Evolutionary conservation across 2,113 vertebrate species (phyloP).

Genomic region (Lasiurus borealis): DNA sequence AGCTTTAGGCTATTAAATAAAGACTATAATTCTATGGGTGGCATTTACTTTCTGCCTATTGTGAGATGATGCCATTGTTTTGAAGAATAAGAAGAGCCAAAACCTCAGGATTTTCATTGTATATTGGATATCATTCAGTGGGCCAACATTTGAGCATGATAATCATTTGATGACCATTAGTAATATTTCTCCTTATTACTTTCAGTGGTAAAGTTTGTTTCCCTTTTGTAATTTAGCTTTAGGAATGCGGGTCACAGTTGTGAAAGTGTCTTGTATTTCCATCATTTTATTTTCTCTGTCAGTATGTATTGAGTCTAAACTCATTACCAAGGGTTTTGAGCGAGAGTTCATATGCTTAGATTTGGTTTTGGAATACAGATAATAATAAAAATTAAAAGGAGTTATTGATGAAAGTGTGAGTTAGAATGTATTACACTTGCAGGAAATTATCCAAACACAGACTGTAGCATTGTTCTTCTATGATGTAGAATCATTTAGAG

Average conservation of each 20-base stretch:
- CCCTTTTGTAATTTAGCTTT: background rate
- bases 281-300: background rate
- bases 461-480: background rate
- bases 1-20: slow-evolving; percentile 53
- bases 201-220: background rate
- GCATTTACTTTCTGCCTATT: slow-evolving; percentile 18
- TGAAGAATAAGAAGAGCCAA: background rate
- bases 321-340: background rate
- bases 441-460: background rate
- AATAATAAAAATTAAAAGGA: background rate
- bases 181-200: background rate
- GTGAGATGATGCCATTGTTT: slow-evolving; percentile 24
- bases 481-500: background rate
- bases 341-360: background rate
- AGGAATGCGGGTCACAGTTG: background rate
- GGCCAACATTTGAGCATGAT: background rate
- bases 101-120: background rate
- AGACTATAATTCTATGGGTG: background rate
- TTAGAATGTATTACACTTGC: background rate
- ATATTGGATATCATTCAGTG: background rate
- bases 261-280: background rate
- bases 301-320: background rate
- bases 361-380: slow-evolving; percentile 1
- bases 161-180: background rate
- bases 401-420: background rate